Evolutionary conservation across 2,888 invertebrate species (phyloP), one percentile per base, ranked within the genome.

Genomic region (Mesochorus sp.): DNA sequence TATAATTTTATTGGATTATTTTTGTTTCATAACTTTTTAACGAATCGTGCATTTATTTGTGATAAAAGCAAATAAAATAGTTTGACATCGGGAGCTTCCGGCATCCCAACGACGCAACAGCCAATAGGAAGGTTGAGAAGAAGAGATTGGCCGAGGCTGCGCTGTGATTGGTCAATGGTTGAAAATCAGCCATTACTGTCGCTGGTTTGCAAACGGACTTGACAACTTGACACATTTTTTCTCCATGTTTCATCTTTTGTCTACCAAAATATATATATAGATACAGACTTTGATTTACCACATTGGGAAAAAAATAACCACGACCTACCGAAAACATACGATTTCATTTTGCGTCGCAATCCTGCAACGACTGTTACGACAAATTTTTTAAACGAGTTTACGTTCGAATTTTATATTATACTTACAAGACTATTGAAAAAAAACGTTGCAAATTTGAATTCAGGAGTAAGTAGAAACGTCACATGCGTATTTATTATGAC

Each of bases 1-100:
- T 55, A 75, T 55, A 62, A 71, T 28, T 62, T 85, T 42, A 80
- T 80, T 44, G 83, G 88, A 66, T 84, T 84, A 79, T 72, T 88
- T 17, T 73, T 86, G 3, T 68, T 21, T 31, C 2, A n/a, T 19
- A 24, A 37, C 10, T 34, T 37, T 12, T 21, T 55, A 12, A 34
- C 83, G 28, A 84, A 84, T 5, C 79, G 81, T n/a, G 80, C 71
- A 24, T 85, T 81, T 66, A 74, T 81, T 61, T 77, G 81, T 75
- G 85, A 88, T n/a, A 85, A 82, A 70, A 82, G 2, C 8, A 8
- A 49, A 59, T 59, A 55, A 55, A 55, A 55, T 4, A n/a, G 0
- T 8, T 34, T 55, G 19, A 19, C 0, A 34, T 10, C 37, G 19
- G 6, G 17, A 28, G 21, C 26, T 68, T 68, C 37, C 57, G 34